Base-by-base conservation (phyloP, 64 coral and sea anemone genomes). In the Actinia tenebrosa region DNA sequence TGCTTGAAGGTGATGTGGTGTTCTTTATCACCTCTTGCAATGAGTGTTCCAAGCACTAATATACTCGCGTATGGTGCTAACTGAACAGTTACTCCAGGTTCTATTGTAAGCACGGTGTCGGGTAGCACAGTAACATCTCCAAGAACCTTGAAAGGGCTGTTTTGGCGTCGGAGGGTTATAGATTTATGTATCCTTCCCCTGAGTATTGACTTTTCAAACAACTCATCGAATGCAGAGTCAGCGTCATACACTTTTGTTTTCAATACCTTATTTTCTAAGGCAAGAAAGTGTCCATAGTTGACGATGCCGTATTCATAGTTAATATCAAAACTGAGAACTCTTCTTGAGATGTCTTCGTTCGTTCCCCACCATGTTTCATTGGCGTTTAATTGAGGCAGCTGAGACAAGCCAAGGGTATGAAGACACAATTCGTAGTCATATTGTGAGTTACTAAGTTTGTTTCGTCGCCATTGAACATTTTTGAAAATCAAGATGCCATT, bases 71-170 rank as follows among this genome's bases (percentile, higher is more conserved):
- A 46, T 0, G 71, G 10, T 9, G 16, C 13, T 78, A 88, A 55
- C 25, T 79, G 86, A 42, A 88, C 6, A 11, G 54, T 56, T 18
- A 88, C 86, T 10, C 86, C 86, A 10, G 86, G 50, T 4, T 88
- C 44, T 25, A 88, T 44, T 88, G n/a, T 79, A 9, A 88, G 71
- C 2, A 42, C 30, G 22, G 26, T 44, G 22, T 88, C 18, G 19
- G 86, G 86, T 45, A 88, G 79, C 56, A 88, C 13, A 10, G 46
- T 88, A 19, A 88, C 3, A 88, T 88, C 86, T 20, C 69, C 77
- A 18, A 59, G 4, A 27, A 88, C 72, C 26, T 19, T 79, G n/a
- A 46, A 88, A 79, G 86, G 86, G 11, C 64, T 79, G 14, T 44
- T 5, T 4, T 59, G 77, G 44, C 23, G 54, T 10, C 7, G 7